These are phyloP conservation scores for Euthynnus affinis DNA, from an alignment of 2,797 vertebrate species.

Conservation along the genomic window DNA sequence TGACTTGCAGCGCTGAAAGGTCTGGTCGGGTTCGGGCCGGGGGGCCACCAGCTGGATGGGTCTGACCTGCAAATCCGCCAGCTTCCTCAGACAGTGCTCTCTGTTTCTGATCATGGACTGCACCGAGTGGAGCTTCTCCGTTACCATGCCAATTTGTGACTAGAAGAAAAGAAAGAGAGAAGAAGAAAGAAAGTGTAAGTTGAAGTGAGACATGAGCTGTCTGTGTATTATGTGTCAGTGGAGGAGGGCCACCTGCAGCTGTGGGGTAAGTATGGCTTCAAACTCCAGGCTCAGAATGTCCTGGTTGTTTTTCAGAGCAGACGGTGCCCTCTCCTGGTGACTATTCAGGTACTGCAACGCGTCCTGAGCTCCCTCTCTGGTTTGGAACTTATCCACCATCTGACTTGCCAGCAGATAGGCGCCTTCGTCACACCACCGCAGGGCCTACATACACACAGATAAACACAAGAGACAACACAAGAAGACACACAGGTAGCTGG, in stretches of 20 bases:
- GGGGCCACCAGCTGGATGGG: constrained; percentile 92
- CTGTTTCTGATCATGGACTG: constrained; percentile 92
- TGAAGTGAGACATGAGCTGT: neutral
- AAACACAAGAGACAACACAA: constrained; percentile 22
- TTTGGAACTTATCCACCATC: constrained; percentile 93
- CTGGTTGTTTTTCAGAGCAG: constrained; percentile 84
- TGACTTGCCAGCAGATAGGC: constrained; percentile 95
- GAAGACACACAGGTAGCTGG: constrained; percentile 20
- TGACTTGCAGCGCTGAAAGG: constrained; percentile 83
- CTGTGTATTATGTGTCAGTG: neutral
- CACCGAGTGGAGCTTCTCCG: constrained; percentile 90
- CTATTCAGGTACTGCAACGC: constrained; percentile 90
- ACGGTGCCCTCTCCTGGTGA: constrained; percentile 90
- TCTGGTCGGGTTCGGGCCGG: constrained; percentile 84
- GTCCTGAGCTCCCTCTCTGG: constrained; percentile 92
- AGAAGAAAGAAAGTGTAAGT: neutral
- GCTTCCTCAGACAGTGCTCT: constrained; percentile 89
- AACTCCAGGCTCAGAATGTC: constrained; percentile 89
- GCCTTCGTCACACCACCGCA: constrained; percentile 93
- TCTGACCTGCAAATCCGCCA: constrained; percentile 87
- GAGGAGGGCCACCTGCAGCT: constrained; percentile 89
- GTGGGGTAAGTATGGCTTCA: constrained; percentile 90
- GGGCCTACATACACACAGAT: constrained; percentile 82
- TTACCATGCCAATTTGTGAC: constrained; percentile 89
- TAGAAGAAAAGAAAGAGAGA: too few species aligned